Percentiles rank a stretch among this genome's conserved stretches.
Evolutionary conservation across 2,888 invertebrate species (phyloP).

Genomic region (Hymenopus coronatus): DNA sequence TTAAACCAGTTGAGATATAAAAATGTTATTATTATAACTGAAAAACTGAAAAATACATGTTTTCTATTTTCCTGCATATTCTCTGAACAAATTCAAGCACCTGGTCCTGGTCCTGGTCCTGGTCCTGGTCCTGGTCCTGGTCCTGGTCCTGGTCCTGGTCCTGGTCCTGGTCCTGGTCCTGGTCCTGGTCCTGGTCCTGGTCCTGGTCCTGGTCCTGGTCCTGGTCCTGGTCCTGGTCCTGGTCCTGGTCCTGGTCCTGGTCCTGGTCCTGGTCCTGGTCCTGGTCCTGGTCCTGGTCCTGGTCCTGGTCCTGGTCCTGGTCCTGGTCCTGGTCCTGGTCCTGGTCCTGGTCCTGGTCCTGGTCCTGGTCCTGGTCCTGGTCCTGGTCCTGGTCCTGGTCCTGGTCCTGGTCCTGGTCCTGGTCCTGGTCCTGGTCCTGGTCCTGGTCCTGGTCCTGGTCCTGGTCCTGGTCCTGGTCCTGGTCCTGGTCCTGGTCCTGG

Average conservation of each 20-base stretch:
- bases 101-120: conserved; percentile 4
- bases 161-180: conserved; percentile 7
- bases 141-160: conserved; percentile 10
- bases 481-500: conserved; percentile 8
- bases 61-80: no score
- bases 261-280: conserved; percentile 7
- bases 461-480: conserved; percentile 8
- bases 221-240: conserved; percentile 7
- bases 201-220: not conserved
- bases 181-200: conserved; percentile 3
- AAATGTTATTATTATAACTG: no score
- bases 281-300: conserved; percentile 7
- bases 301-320: conserved; percentile 7
- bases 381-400: conserved; percentile 8
- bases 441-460: conserved; percentile 7
- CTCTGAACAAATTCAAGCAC: no score
- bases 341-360: conserved; percentile 8
- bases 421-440: conserved; percentile 7
- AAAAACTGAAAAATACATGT: no score
- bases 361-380: conserved; percentile 8
- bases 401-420: conserved; percentile 8
- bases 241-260: conserved; percentile 4
- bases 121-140: conserved; percentile 7
- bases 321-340: conserved; percentile 8
- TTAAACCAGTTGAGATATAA: no score